Conservation (phyloP, 1,140 invertebrate species). For the Drosophila rhopaloa region DNA sequence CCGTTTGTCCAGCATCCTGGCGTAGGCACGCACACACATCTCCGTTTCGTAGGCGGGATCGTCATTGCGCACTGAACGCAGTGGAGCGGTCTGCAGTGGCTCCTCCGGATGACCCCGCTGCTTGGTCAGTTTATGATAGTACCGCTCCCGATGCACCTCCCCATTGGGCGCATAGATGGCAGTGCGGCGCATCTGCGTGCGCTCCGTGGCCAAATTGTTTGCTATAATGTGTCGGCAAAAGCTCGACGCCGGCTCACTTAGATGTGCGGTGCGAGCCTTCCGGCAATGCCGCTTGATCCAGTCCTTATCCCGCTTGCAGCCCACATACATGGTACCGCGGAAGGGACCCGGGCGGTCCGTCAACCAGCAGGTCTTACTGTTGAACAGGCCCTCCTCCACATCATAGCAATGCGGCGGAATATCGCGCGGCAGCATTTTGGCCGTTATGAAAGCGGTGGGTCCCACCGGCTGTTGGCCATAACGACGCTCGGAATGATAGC, state of each 20-base stretch:
- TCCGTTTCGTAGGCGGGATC: slow-evolving; percentile 10
- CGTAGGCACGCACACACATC: slow-evolving; percentile 30
- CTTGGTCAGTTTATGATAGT: slow-evolving; percentile 58
- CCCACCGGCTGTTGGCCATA: slow-evolving; percentile 63
- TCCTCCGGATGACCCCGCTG: background rate
- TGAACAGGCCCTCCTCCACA: slow-evolving; percentile 65
- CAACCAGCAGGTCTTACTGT: slow-evolving; percentile 44
- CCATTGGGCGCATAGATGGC: slow-evolving; percentile 51
- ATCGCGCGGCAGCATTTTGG: slow-evolving; percentile 20
- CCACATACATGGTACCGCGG: slow-evolving; percentile 28
- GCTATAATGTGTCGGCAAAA: slow-evolving; percentile 49
- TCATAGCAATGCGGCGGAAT: slow-evolving; percentile 53
- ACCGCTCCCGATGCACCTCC: slow-evolving; percentile 31
- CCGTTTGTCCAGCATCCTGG: background rate
- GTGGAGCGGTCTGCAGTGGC: background rate
- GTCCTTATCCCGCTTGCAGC: slow-evolving; percentile 44
- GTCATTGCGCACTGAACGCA: background rate
- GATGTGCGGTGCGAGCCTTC: background rate
- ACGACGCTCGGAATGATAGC: slow-evolving; percentile 56
- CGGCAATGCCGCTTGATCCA: slow-evolving; percentile 64
- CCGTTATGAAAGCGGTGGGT: slow-evolving; percentile 60
- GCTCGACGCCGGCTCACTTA: slow-evolving; percentile 39
- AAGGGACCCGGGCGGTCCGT: slow-evolving; percentile 50
- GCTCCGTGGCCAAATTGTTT: slow-evolving; percentile 55
- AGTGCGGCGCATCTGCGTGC: slow-evolving; percentile 12